Evolutionary conservation across 2,113 vertebrate genomes (phyloP).

Genomic region (Pipa parva): DNA sequence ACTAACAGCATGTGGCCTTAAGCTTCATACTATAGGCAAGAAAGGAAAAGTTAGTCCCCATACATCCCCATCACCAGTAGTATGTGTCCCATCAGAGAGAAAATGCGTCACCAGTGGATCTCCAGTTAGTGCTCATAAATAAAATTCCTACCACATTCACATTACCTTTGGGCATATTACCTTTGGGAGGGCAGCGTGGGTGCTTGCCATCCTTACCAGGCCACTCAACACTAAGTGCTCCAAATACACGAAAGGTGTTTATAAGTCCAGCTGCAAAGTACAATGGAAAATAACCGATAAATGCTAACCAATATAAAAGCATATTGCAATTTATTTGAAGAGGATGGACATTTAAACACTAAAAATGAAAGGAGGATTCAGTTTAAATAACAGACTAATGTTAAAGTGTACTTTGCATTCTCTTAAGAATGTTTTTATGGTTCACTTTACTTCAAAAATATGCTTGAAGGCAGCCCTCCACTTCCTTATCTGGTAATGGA

Average conservation of each 20-base stretch:
- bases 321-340: too few relatives aligned
- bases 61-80: conserved; percentile 59
- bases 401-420: too few relatives aligned
- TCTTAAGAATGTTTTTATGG: too few relatives aligned
- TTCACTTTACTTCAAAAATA: too few relatives aligned
- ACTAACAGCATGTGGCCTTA: too few relatives aligned
- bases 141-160: conserved; percentile 77
- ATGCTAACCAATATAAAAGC: too few relatives aligned
- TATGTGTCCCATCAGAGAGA: conserved; percentile 53
- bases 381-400: too few relatives aligned
- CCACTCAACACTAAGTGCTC: conserved; percentile 95
- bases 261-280: conserved; percentile 80
- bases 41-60: conserved; percentile 35
- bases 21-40: conserved; percentile 41
- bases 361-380: too few relatives aligned
- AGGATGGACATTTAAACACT: too few relatives aligned
- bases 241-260: conserved; percentile 94
- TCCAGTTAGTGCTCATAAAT: conserved; percentile 44
- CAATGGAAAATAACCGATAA: background rate
- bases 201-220: conserved; percentile 99
- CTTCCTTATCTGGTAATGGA: too few relatives aligned
- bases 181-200: conserved; percentile 98
- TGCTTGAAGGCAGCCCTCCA: too few relatives aligned
- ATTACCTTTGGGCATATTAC: conserved; percentile 98
- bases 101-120: conserved; percentile 54